A percentile compares a stretch with the other conserved stretches of the same genome.
Evolutionary conservation across 2,113 vertebrate species (phyloP).

Genomic region (Apaloderma vittatum): DNA sequence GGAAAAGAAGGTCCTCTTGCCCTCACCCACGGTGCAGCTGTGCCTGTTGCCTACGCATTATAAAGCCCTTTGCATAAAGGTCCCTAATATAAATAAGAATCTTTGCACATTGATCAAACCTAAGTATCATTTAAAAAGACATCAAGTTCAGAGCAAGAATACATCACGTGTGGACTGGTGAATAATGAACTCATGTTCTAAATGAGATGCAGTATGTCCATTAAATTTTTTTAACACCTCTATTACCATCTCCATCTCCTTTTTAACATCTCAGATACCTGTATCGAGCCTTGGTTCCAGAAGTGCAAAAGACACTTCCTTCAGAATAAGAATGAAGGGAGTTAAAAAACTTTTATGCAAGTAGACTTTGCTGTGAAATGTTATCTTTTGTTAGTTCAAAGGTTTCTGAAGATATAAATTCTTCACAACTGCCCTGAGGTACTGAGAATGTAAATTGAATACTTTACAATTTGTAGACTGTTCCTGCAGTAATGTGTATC

Average conservation of each 20-base stretch:
- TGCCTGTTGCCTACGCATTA: neutral
- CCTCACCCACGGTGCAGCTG: neutral
- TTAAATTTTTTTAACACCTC: slow-evolving; percentile 35
- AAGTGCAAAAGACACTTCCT: slow-evolving; percentile 44
- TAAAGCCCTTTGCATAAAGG: neutral
- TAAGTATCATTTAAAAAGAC: slow-evolving; percentile 44
- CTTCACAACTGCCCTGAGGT: slow-evolving; percentile 85
- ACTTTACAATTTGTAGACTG: slow-evolving; percentile 86
- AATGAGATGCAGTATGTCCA: slow-evolving; percentile 40
- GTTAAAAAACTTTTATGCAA: slow-evolving; percentile 81
- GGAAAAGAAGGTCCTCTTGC: neutral
- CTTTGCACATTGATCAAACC: slow-evolving; percentile 52
- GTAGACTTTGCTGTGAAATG: slow-evolving; percentile 83
- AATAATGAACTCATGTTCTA: slow-evolving; percentile 51
- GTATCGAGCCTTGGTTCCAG: neutral
- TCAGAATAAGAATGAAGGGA: slow-evolving; percentile 74
- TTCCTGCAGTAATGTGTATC: slow-evolving; percentile 83
- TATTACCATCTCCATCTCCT: slow-evolving; percentile 11
- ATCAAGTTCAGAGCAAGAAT: slow-evolving; percentile 32
- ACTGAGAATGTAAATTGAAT: slow-evolving; percentile 87
- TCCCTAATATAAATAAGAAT: slow-evolving; percentile 35
- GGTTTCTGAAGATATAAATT: slow-evolving; percentile 87
- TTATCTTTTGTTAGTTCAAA: slow-evolving; percentile 89
- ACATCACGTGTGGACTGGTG: neutral
- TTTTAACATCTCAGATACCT: slow-evolving; percentile 5